phyloP scores from a whole-genome alignment of 2,888 invertebrate genomes.

The Plusia festucae region DNA sequence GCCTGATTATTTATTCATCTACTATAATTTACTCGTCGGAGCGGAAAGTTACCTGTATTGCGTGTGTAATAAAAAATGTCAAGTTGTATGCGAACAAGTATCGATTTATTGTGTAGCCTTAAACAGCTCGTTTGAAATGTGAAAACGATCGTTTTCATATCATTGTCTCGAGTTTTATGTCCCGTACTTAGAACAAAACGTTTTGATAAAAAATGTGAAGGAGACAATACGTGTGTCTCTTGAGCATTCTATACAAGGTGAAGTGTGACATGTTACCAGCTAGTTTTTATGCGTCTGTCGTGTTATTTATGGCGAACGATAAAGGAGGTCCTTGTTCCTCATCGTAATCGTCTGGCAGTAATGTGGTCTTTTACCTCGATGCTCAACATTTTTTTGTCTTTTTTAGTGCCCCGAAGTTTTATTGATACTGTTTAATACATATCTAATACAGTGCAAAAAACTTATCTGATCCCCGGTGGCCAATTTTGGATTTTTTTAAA shows the following conservation, averaged over 20 bases:
- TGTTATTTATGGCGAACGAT: conserved; percentile 24
- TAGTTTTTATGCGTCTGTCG: conserved; percentile 15
- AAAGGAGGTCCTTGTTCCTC: conserved; percentile 39
- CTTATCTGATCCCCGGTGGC: too few relatives aligned
- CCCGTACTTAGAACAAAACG: conserved; percentile 11
- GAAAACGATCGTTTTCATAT: conserved; percentile 33
- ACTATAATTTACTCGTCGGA: conserved; percentile 20
- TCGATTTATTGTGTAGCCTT: conserved; percentile 1
- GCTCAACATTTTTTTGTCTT: not conserved
- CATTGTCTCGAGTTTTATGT: conserved; percentile 26
- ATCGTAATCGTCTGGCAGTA: conserved; percentile 14
- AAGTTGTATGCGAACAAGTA: conserved; percentile 1
- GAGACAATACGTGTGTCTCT: not conserved
- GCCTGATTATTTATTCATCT: conserved; percentile 25
- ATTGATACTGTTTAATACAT: not conserved
- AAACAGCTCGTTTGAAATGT: conserved; percentile 4
- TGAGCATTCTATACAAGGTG: conserved; percentile 20
- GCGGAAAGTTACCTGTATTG: conserved; percentile 36
- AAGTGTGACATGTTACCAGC: conserved; percentile 15
- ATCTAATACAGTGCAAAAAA: too few relatives aligned
- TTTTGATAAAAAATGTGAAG: conserved; percentile 13
- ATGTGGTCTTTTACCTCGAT: conserved; percentile 14
- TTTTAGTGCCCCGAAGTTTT: not conserved
- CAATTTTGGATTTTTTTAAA: too few relatives aligned
- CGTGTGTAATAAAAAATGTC: conserved; percentile 9